These are phyloP conservation scores for Nymphalis polychloros DNA, from an alignment of 2,888 invertebrate species.

Conservation along the genomic window DNA sequence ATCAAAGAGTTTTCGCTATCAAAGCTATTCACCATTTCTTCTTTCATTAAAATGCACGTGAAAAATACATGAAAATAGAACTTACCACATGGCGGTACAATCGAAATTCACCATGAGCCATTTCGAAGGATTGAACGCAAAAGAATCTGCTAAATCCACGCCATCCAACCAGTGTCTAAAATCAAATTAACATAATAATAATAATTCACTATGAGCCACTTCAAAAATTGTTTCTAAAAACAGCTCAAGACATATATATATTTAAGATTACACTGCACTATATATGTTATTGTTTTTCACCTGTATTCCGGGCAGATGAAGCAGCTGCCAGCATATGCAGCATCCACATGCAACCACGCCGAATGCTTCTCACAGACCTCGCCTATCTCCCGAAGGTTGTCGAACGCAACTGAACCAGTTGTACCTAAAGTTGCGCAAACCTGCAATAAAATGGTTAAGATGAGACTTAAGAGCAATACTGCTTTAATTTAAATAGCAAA, in stretches of 20 bases:
- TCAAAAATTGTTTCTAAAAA: background rate
- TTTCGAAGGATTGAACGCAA: constrained; percentile 99
- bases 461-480: no score
- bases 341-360: constrained; percentile 98
- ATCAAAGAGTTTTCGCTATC: no score
- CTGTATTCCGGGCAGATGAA: constrained; percentile 97
- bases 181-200: constrained; percentile 26
- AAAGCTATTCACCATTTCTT: no score
- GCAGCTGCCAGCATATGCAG: constrained; percentile 98
- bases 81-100: constrained; percentile 98
- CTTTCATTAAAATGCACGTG: no score
- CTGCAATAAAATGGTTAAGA: constrained; percentile 69
- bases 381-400: constrained; percentile 89
- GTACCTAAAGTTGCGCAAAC: constrained; percentile 97
- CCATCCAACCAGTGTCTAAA: constrained; percentile 92
- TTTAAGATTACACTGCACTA: no score
- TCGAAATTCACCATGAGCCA: constrained; percentile 99
- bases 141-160: constrained; percentile 95
- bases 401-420: constrained; percentile 98
- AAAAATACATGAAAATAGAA: constrained; percentile 12
- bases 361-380: constrained; percentile 87
- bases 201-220: background rate
- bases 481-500: no score
- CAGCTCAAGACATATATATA: no score
- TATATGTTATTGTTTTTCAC: no score